Evolutionary conservation across 1,140 invertebrate genomes (phyloP), one percentile per base, ranked within the genome.

Genomic region (Yoshiicerus persimilis): DNA sequence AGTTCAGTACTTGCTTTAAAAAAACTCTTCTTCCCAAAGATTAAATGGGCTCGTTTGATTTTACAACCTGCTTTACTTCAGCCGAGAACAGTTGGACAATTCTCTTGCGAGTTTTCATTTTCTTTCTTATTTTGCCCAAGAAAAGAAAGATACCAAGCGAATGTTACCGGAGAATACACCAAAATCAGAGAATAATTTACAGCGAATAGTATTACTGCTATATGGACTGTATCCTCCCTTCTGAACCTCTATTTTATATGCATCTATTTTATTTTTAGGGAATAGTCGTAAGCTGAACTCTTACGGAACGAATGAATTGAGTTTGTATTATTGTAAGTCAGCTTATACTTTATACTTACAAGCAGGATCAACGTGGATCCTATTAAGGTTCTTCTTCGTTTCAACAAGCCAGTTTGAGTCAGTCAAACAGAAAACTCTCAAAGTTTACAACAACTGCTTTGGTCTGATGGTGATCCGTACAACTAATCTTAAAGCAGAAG

Each of bases 21-120:
- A 34, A 80, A 36, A 80, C 30, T 80, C 32, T 9, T 34, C 30
- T 80, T 30, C 23, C 75, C n/a, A 41, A 84, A 84, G 83, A 47
- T 62, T 47, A 38, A 84, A 56, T 41, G 32, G 83, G 38, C 38
- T 84, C 83, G 47, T 84, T 84, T 84, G 83, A 84, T 84, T 84
- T 84, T 84, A 84, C 38, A 84, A 56, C 83, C 83, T 84, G 83
- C 75, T 80, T 36, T 32, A 34, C 16, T 80, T 80, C 34, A 20
- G 16, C 32, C 38, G 75, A 80, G 32, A 80, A 38, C 30, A 80
- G 20, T 80, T 80, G 75, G 75, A 80, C 75, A 80, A 80, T 80
- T 36, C 75, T 36, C 64, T 70, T 30, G 64, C 27, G 64, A n/a
- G 10, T 70, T 70, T 70, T 27, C 75, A 38, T 80, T 80, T 38